These are phyloP conservation scores for Paguma larvata DNA, from an alignment of 2,797 vertebrate genomes.

Conservation along the genomic window DNA sequence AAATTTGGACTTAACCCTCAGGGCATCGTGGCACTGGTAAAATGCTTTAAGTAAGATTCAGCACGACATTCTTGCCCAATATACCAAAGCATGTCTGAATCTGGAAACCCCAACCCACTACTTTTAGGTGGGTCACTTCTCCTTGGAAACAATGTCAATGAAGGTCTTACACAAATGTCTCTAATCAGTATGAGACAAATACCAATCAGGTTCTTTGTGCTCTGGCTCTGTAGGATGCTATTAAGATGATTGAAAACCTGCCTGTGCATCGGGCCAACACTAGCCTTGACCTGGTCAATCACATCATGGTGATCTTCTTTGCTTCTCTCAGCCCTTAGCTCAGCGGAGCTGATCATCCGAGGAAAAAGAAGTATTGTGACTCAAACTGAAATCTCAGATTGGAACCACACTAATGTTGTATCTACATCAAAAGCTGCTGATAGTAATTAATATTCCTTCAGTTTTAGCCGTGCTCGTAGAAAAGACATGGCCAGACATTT, in stretches of 20 bases:
- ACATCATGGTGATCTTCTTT: constrained; percentile 35
- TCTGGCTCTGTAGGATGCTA: constrained; percentile 73
- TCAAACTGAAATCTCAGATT: neutral
- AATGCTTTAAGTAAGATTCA: neutral
- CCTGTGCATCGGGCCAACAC: constrained; percentile 35
- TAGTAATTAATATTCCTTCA: neutral
- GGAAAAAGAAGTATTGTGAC: neutral
- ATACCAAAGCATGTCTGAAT: neutral
- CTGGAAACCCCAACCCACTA: neutral
- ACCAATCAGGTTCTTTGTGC: constrained; percentile 83
- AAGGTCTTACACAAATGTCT: constrained; percentile 74
- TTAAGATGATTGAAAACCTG: constrained; percentile 83
- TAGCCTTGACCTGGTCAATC: constrained; percentile 77
- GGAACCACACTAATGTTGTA: neutral
- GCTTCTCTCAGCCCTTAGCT: constrained; percentile 68
- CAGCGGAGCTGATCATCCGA: neutral
- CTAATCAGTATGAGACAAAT: constrained; percentile 79
- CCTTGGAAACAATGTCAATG: constrained; percentile 25
- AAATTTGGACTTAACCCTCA: neutral
- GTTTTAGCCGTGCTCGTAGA: neutral
- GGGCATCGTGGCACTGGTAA: neutral
- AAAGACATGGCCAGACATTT: neutral
- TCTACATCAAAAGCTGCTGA: neutral
- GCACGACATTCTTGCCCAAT: neutral
- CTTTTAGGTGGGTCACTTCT: constrained; percentile 1